phyloP scores from a whole-genome alignment of 64 coral and sea anemone species.

The Montipora capricornis region DNA sequence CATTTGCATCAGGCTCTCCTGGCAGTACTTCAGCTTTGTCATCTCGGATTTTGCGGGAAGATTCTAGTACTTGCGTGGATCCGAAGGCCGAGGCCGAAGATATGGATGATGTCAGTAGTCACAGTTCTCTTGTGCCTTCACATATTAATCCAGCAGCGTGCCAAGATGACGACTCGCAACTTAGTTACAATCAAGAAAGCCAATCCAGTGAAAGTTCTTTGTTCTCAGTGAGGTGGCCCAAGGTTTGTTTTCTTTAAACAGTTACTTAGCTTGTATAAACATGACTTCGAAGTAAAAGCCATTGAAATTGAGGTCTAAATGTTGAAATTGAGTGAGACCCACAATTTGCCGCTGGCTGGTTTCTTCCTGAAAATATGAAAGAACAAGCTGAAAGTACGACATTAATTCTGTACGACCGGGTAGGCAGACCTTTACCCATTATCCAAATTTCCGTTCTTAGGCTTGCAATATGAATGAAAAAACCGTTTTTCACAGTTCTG shows the following conservation, averaged over 20 bases:
- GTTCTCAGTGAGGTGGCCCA: conserved; percentile 87
- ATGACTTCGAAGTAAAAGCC: too few relatives aligned
- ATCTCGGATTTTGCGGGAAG: neutral
- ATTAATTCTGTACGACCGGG: too few relatives aligned
- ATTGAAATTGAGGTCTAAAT: neutral
- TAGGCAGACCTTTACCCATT: too few relatives aligned
- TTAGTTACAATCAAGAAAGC: conserved; percentile 79
- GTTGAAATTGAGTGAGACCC: too few relatives aligned
- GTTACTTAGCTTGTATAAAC: neutral
- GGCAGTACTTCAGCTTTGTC: neutral
- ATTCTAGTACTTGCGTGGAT: neutral
- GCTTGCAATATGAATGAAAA: too few relatives aligned
- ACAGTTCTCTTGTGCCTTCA: conserved; percentile 9
- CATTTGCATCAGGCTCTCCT: neutral
- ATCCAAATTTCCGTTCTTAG: too few relatives aligned
- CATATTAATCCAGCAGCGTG: conserved; percentile 40
- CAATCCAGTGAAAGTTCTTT: conserved; percentile 71
- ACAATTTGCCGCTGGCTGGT: too few relatives aligned
- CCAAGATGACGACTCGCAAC: conserved; percentile 86
- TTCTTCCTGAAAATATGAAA: too few relatives aligned
- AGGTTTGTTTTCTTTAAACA: conserved; percentile 45
- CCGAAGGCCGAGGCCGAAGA: conserved; percentile 3
- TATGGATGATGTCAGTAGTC: conserved; percentile 31
- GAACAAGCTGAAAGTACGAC: too few relatives aligned
- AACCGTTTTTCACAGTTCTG: too few relatives aligned